A percentile compares a stretch with the other conserved stretches of the same genome.
Conservation (phyloP, 1,140 invertebrate genomes). For the Drosophila kohkoa region DNA sequence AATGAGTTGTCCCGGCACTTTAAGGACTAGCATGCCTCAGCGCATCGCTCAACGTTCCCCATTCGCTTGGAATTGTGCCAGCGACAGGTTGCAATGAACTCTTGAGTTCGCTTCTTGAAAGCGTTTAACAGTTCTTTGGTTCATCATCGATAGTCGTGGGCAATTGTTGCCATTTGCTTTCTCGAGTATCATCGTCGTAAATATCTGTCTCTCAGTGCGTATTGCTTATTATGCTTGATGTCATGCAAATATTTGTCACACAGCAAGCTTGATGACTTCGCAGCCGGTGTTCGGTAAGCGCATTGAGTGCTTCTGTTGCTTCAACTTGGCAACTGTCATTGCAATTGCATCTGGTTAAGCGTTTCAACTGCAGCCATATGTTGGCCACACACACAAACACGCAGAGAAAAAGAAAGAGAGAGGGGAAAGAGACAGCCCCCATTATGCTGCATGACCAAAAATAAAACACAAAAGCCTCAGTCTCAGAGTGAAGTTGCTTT, state of each 20-base stretch:
- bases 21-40: constrained; percentile 28
- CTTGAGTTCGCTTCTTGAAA: constrained; percentile 20
- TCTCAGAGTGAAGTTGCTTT: constrained; percentile 43
- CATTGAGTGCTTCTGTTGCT: constrained; percentile 26
- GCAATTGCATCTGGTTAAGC: constrained; percentile 40
- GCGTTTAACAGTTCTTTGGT: constrained; percentile 37
- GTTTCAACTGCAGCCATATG: constrained; percentile 50
- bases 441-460: constrained; percentile 24
- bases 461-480: constrained; percentile 37
- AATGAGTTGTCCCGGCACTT: constrained; percentile 70
- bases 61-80: neutral
- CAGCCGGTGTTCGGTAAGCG: constrained; percentile 15
- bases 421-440: constrained; percentile 8
- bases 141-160: constrained; percentile 53
- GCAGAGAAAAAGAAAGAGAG: no score
- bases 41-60: neutral
- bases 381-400: constrained; percentile 20
- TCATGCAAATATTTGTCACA: constrained; percentile 67
- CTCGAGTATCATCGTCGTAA: neutral
- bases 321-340: constrained; percentile 20
- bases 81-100: constrained; percentile 56
- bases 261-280: no score
- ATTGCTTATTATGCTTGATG: constrained; percentile 65
- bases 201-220: neutral
- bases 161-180: constrained; percentile 44